Percentiles rank a stretch among this genome's conserved stretches.
Evolutionary conservation across 2,888 invertebrate species (phyloP).

Genomic region (Cheilosia variabilis): DNA sequence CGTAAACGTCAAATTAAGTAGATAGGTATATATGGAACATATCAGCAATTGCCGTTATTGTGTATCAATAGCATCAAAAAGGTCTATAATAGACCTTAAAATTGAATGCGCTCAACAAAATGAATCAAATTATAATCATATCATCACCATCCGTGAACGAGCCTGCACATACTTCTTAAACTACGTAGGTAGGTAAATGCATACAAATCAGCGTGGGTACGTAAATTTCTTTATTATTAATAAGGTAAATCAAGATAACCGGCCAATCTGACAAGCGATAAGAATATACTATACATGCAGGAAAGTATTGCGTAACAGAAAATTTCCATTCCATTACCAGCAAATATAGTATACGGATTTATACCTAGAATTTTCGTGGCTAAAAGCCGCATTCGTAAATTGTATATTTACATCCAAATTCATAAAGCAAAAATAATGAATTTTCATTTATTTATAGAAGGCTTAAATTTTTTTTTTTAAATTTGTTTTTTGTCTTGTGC

Average conservation of each 20-base stretch:
- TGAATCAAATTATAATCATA: too few relatives aligned
- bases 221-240: background rate
- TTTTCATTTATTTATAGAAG: slow-evolving; percentile 5
- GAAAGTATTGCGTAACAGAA: slow-evolving; percentile 45
- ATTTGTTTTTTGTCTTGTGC: background rate
- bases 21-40: too few relatives aligned
- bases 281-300: background rate
- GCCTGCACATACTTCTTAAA: too few relatives aligned
- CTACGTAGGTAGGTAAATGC: too few relatives aligned
- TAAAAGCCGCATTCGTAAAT: too few relatives aligned
- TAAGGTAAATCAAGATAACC: background rate
- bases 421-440: too few relatives aligned
- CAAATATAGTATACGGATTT: background rate
- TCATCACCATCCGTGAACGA: too few relatives aligned
- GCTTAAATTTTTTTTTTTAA: background rate
- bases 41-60: too few relatives aligned
- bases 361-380: background rate
- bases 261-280: background rate
- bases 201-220: background rate
- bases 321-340: slow-evolving; percentile 1
- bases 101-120: too few relatives aligned
- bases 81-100: too few relatives aligned
- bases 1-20: background rate
- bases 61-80: background rate
- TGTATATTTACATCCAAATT: too few relatives aligned